Evolutionary conservation across 2,888 invertebrate genomes (phyloP).

Genomic region (Choreutis nemorana): DNA sequence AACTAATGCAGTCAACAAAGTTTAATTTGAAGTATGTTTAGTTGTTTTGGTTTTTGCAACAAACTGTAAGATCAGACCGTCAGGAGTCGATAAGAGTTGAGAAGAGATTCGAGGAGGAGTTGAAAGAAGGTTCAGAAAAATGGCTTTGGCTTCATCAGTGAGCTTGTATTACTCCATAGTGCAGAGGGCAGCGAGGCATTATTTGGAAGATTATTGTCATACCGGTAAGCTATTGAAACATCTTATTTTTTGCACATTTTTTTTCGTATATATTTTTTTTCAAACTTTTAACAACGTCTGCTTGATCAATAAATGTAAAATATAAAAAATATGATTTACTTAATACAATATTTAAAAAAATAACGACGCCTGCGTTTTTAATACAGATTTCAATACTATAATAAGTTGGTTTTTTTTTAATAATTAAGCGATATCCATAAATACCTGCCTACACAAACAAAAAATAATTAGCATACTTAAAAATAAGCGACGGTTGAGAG

Average conservation of each 20-base stretch:
- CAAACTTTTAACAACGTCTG: too few species aligned
- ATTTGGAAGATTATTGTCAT: constrained; percentile 72
- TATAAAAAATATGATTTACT: too few species aligned
- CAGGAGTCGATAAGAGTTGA: constrained; percentile 12
- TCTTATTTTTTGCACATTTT: too few species aligned
- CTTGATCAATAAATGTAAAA: too few species aligned
- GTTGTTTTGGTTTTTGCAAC: constrained; percentile 34
- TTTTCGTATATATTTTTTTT: too few species aligned
- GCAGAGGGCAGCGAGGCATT: constrained; percentile 72
- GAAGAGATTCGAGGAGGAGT: constrained; percentile 16
- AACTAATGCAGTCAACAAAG: constrained; percentile 36
- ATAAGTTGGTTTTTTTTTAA: too few species aligned
- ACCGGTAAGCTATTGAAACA: constrained; percentile 66
- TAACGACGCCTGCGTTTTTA: too few species aligned
- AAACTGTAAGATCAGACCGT: constrained; percentile 33
- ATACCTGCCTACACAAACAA: constrained; percentile 14
- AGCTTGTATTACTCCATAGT: constrained; percentile 75
- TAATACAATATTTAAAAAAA: too few species aligned
- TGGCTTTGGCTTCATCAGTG: constrained; percentile 72
- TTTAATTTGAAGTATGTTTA: constrained; percentile 39
- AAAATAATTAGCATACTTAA: not conserved
- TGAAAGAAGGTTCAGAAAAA: constrained; percentile 39
- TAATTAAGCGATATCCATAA: too few species aligned
- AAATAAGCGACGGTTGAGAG: not conserved
- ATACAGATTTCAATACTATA: too few species aligned